Evolutionary conservation across 2,888 invertebrate genomes (phyloP), one percentile per base, ranked within the genome.

Genomic region (Tiphia femorata): DNA sequence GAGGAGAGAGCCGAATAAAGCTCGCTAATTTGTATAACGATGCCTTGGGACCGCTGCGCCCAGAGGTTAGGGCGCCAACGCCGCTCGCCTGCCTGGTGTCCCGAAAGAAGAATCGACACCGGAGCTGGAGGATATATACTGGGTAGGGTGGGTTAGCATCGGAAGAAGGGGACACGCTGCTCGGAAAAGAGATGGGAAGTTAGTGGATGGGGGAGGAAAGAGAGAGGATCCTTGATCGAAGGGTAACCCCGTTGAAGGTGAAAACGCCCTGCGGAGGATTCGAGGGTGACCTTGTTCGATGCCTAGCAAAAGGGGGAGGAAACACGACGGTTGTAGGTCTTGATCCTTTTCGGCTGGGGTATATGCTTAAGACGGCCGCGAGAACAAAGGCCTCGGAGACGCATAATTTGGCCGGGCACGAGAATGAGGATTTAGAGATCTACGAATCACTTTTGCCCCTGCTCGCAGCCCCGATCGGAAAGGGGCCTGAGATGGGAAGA

Each of bases 1-100:
- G 81, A 71, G 72, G 82, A 82, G 64, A 64, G 73, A 54, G 59
- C 60, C 68, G 76, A 77, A 75, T 73, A 70, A 73, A 76, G 67
- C 63, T 71, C 59, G 71, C 69, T 79, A 77, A 78, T 79, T 78
- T 76, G 67, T 66, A 52, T 33, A 33, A 33, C 33, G 12, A 4
- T 14, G 7, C 2, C 33, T 33, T 14, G 20, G 21, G 12, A 21
- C 14, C 21, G 17, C 4, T 10, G 37, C 16, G 37, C 5, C 25
- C 6, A 25, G 5, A 25, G 25, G 25, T 25, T 25, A 25, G 8
- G 25, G 6, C 25, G 8, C 25, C 25, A 25, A 5, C 25, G 25
- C 6, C 25, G 25, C 25, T 8, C 8, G 8, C 25, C 25, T n/a
- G n/a, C n/a, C n/a, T n/a, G n/a, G n/a, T n/a, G n/a, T n/a, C n/a